These are phyloP conservation scores for Auanema sp. DNA, from an alignment of 2,888 invertebrate genomes.

Conservation along the genomic window DNA sequence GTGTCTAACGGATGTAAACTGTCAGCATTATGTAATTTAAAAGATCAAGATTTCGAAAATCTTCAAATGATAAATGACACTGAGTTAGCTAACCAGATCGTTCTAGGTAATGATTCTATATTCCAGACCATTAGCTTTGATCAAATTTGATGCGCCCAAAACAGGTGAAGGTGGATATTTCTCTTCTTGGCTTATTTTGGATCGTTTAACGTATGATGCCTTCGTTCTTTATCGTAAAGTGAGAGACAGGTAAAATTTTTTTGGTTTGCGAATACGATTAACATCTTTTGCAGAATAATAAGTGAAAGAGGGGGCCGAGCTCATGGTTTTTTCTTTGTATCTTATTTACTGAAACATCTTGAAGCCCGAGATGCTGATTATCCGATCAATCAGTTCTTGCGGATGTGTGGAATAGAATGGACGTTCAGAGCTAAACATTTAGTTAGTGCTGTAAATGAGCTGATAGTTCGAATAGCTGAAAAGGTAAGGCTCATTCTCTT, in stretches of 20 bases:
- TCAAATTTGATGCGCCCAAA: not conserved
- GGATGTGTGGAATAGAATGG: conserved; percentile 9
- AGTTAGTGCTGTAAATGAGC: not conserved
- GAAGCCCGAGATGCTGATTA: conserved; percentile 1
- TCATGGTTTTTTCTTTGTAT: conserved; percentile 1
- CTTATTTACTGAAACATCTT: not conserved
- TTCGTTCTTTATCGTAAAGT: no score
- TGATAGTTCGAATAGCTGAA: not conserved
- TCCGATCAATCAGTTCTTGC: conserved; percentile 3
- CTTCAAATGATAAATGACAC: not conserved
- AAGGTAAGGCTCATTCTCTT: not conserved
- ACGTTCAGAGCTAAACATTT: conserved; percentile 5
- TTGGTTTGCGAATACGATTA: no score
- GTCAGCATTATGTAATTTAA: not conserved
- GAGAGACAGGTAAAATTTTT: no score
- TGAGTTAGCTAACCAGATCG: not conserved
- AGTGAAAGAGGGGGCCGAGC: not conserved
- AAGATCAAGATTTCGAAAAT: not conserved
- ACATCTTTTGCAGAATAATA: not conserved
- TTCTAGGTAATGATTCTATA: not conserved
- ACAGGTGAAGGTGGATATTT: no score
- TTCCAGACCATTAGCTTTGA: not conserved
- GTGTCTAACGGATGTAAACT: conserved; percentile 8
- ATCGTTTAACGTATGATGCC: no score
- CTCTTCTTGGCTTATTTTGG: no score